Base-by-base conservation (phyloP, 1,140 invertebrate genomes). In the Philotrypesis tridentata region DNA sequence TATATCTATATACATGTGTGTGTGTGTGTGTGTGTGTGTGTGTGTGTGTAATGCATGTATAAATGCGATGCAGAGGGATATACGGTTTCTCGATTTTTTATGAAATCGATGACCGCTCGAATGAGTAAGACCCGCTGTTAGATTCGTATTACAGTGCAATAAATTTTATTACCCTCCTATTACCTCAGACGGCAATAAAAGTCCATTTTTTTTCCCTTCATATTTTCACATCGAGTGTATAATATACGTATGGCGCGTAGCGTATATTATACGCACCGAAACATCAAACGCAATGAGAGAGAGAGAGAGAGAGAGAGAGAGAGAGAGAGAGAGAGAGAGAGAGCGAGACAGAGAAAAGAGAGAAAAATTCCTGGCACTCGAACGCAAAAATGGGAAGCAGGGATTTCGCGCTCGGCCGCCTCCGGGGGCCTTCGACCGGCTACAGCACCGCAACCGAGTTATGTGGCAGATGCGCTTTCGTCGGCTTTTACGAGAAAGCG, bases 391-490 rank as follows among this genome's bases (percentile, higher is more conserved):
- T 27, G 25, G 63, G 25, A 29, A 7, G 11, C 63, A n/a, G n/a
- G 11, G 65, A 43, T 33, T 67, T 77, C 61, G 33, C 61, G 74
- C 33, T 77, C 31, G 60, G 25, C 33, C 67, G 74, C n/a, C 40
- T 21, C 1, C 37, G 4, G 61, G 31, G 37, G 14, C 23, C 40
- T 43, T n/a, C n/a, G n/a, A 70, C 4, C 11, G 21, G 2, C 73
- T 76, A 0, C 21, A 5, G 5, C 14, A 73, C 55, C 37, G 43
- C 43, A 73, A 67, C n/a, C 25, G n/a, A 73, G 60, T 80, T 72
- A 73, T 48, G 72, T 40, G 23, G 37, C 79, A 67, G 79, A 80
- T 80, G 79, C 61, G 79, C 79, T 75, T 74, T 68, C 70, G 25
- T 43, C 37, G 29, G 63, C 23, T 80, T 80, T 80, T 80, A 33